A percentile compares a stretch with the other conserved stretches of the same genome.
Evolutionary conservation across 2,113 vertebrate genomes (phyloP).

Genomic region (Aleadryas rufinucha): DNA sequence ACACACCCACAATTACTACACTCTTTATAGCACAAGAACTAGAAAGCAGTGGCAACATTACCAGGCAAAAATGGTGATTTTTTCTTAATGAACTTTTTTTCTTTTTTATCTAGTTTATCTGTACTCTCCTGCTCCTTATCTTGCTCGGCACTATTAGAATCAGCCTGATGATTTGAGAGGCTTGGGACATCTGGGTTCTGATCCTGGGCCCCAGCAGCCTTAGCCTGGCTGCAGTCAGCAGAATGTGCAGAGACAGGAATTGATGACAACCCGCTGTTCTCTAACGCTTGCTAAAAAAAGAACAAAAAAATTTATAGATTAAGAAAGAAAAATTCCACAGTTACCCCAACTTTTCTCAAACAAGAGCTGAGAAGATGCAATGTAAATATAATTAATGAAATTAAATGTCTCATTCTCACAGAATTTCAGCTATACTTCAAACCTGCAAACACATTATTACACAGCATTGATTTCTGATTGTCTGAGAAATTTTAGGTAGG

Average conservation of each 20-base stretch:
- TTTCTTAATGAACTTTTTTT: constrained; percentile 90
- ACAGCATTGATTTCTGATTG: neutral
- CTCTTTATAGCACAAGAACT: neutral
- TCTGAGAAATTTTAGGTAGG: neutral
- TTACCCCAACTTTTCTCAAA: neutral
- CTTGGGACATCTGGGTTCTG: constrained; percentile 34
- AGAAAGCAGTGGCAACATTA: constrained; percentile 53
- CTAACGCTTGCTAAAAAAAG: constrained; percentile 91
- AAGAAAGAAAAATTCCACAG: neutral
- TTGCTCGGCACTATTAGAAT: constrained; percentile 68
- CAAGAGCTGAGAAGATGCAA: neutral
- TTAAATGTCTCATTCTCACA: neutral
- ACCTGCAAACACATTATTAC: neutral
- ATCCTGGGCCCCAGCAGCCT: constrained; percentile 61
- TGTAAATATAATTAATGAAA: neutral
- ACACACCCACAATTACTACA: neutral
- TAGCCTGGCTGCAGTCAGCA: constrained; percentile 69
- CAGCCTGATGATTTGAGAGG: constrained; percentile 59
- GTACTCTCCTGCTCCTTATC: constrained; percentile 68
- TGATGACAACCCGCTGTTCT: constrained; percentile 95
- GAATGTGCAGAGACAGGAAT: constrained; percentile 84
- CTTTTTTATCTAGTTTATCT: constrained; percentile 83
- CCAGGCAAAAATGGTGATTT: constrained; percentile 92
- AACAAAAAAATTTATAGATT: constrained; percentile 44
- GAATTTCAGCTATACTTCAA: neutral